Evolutionary conservation across 2,113 vertebrate species (phyloP).

Genomic region (Heterotis niloticus): DNA sequence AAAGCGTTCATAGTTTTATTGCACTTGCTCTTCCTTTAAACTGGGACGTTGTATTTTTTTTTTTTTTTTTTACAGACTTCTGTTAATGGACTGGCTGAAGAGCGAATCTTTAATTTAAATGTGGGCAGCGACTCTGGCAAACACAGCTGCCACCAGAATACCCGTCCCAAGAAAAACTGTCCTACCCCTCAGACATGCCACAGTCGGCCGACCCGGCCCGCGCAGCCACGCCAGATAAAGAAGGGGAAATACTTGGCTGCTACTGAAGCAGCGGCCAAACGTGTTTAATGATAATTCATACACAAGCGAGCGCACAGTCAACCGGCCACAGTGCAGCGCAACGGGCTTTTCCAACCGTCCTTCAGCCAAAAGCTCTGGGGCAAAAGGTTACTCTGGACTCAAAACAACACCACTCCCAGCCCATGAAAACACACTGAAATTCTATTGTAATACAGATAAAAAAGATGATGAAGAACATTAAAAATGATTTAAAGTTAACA

Average conservation of each 20-base stretch:
- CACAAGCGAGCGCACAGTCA: conserved; percentile 56
- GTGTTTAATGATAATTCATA: conserved; percentile 72
- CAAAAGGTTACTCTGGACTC: conserved; percentile 41
- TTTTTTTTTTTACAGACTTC: conserved; percentile 80
- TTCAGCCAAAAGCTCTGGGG: conserved; percentile 62
- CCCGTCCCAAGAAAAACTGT: conserved; percentile 71
- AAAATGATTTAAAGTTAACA: not conserved
- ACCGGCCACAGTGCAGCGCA: conserved; percentile 53
- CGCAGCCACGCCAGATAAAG: conserved; percentile 56
- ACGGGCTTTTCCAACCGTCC: conserved; percentile 62
- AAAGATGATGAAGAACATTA: not conserved
- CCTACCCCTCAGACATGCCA: conserved; percentile 64
- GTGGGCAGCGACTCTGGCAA: conserved; percentile 67
- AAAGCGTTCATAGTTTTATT: conserved; percentile 58
- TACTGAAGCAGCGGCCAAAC: conserved; percentile 60
- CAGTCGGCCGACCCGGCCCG: conserved; percentile 58
- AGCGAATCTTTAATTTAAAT: conserved; percentile 79
- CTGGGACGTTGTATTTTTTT: conserved; percentile 47
- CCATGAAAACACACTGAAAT: not conserved
- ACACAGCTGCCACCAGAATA: conserved; percentile 73
- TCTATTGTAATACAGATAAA: not conserved
- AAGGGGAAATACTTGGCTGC: conserved; percentile 43
- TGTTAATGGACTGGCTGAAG: conserved; percentile 81
- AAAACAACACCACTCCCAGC: not conserved
- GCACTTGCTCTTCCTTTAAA: conserved; percentile 69